Base-by-base conservation (phyloP, 1,140 invertebrate species). In the Ptiloglossa arizonensis region DNA sequence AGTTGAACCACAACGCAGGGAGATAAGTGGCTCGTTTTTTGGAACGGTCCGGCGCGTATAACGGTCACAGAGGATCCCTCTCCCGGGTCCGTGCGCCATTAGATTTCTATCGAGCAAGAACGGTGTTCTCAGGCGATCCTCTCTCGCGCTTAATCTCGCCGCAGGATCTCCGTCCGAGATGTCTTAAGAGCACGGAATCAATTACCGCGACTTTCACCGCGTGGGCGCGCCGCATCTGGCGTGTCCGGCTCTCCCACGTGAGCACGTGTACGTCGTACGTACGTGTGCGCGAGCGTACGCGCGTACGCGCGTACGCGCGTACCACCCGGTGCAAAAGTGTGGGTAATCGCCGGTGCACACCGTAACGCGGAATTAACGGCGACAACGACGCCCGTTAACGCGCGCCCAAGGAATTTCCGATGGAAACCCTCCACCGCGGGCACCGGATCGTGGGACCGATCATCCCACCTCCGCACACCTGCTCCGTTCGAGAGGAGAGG, bases 121-220 rank as follows among this genome's bases (percentile, higher is more conserved):
- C 50, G 44, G 52, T 67, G 38, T 72, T 78, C 62, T 38, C 66
- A 69, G 59, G 50, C 67, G 80, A 85, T 69, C 74, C 74, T 84
- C 74, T 84, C 74, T 79, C 77, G 62, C 76, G 83, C 76, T 82
- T 79, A 86, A 89, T 89, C 89, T 87, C 54, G 50, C 76, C 80
- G 79, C 82, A 70, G 88, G 85, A 90, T 89, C 87, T 87, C 78
- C 68, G 77, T 79, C 13, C 44, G 82, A 87, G 87, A 88, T 88
- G 86, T 87, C 87, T 88, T 87, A 87, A 88, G 87, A 88, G 83
- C 85, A 82, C 79, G 81, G 86, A 90, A 90, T 90, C 89, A 90
- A 91, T 91, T 89, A 89, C 85, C 81, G 85, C 81, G 82, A 90
- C 89, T 91, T 91, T 91, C 89, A 89, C 89, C 89, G 87, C 83